These are phyloP conservation scores for Orchesella cincta DNA, from an alignment of 1,140 invertebrate species.

Conservation along the genomic window DNA sequence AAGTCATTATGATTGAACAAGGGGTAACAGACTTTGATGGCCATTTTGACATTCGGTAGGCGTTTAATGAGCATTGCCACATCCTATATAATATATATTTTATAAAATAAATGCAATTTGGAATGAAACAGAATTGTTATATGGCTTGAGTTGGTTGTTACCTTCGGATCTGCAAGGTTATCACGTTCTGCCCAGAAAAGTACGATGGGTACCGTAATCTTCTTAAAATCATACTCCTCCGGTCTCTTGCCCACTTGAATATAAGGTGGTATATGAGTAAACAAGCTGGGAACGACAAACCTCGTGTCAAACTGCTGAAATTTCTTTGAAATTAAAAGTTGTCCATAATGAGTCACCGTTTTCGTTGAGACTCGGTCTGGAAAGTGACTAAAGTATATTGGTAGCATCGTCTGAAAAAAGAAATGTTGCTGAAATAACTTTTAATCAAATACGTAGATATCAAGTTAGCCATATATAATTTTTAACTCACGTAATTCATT, in stretches of 20 bases:
- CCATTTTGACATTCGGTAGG: background rate
- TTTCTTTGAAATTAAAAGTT: background rate
- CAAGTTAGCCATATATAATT: no score
- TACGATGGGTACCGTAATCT: background rate
- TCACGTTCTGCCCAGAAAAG: background rate
- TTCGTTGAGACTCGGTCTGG: constrained; percentile 8
- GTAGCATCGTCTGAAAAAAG: constrained; percentile 11
- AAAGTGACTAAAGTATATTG: background rate
- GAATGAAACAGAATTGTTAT: no score
- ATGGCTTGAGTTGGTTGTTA: no score
- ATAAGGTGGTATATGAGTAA: background rate
- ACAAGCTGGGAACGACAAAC: background rate
- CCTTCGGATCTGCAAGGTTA: background rate
- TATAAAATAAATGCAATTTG: no score
- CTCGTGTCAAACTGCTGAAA: constrained; percentile 10
- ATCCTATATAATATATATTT: no score
- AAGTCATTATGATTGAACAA: constrained; percentile 20
- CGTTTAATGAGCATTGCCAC: background rate
- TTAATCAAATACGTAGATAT: background rate
- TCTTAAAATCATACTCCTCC: background rate
- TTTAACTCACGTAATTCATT: constrained; percentile 16
- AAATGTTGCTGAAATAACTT: background rate
- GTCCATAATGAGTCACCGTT: constrained; percentile 11
- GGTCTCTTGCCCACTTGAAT: background rate
- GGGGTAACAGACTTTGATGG: background rate